A percentile compares a stretch with the other conserved stretches of the same genome.
Conservation (phyloP, 2,797 vertebrate genomes). For the Huso huso region DNA sequence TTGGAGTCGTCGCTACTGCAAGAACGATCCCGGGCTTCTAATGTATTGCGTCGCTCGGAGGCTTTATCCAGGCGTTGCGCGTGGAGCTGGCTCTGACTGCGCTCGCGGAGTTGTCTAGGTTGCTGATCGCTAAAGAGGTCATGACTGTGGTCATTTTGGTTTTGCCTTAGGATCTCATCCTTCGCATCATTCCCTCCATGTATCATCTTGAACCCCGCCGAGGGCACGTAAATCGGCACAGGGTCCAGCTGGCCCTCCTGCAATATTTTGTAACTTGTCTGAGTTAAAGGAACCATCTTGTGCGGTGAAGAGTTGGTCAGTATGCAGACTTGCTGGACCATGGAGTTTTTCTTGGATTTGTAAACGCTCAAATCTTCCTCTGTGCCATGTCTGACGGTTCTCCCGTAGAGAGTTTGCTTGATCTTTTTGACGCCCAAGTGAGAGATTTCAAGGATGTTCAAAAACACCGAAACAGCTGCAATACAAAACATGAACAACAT, state of each 20-base stretch:
- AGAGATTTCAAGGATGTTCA: conserved; percentile 85
- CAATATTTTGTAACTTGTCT: conserved; percentile 38
- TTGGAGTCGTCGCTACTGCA: conserved; percentile 56
- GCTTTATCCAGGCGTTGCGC: conserved; percentile 37
- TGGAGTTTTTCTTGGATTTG: conserved; percentile 72
- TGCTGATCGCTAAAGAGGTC: conserved; percentile 35
- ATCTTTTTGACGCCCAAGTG: conserved; percentile 82
- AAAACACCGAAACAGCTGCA: conserved; percentile 76
- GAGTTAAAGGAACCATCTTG: conserved; percentile 52
- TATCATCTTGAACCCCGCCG: conserved; percentile 28
- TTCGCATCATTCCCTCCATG: conserved; percentile 14
- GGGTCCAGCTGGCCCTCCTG: conserved; percentile 40
- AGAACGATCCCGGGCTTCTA: conserved; percentile 44
- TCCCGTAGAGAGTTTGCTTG: conserved; percentile 63
- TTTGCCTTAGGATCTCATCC: conserved; percentile 33
- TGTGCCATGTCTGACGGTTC: conserved; percentile 29
- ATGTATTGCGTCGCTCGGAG: conserved; percentile 24
- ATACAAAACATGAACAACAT: conserved; percentile 93
- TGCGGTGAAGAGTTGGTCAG: conserved; percentile 58
- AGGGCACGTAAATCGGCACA: conserved; percentile 33
- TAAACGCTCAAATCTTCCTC: conserved; percentile 59
- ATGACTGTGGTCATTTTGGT: conserved; percentile 35
- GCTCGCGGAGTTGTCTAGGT: conserved; percentile 32
- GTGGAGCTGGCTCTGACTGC: conserved; percentile 42
- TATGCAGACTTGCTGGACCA: conserved; percentile 57